Base-by-base conservation (phyloP, 2,888 invertebrate species). In the Drymonia ruficornis region DNA sequence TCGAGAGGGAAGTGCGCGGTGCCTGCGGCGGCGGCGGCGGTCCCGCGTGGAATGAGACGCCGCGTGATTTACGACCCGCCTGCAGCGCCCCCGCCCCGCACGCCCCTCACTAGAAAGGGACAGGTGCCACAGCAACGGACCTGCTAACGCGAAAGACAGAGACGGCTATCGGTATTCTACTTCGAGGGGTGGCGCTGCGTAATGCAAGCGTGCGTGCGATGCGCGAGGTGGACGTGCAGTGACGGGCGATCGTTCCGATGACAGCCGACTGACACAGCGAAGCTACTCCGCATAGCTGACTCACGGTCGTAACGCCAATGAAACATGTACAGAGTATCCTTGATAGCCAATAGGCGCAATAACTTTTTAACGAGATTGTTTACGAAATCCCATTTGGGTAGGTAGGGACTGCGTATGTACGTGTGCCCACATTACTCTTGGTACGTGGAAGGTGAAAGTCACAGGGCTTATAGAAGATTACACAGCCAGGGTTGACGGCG, bases 51-150 rank as follows among this genome's bases (percentile, higher is more conserved):
- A 93, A 92, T 93, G 93, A 93, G 91, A 89, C 81, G 84, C 88
- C 86, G 86, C 83, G 89, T 93, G 93, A 93, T 93, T 93, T 93
- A 93, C 93, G 93, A 91, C 90, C 91, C 91, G 91, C 92, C 91
- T 91, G 91, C 92, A 91, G 89, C 88, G 84, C 89, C 89, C 91
- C 84, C 86, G 80, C 86, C 90, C 91, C 89, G 84, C 87, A 76
- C 87, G 79, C 84, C 86, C 83, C 86, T 77, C 85, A 76, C 68
- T 61, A 72, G 86, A 89, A 61, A 63, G 81, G 78, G 90, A 89
- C 67, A 71, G 74, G 67, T 61, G 80, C 76, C 64, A 55, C 57
- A 50, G 55, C 61, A 55, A 63, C 60, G 50, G 50, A 55, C 49
- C 52, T 44, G 55, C 54, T 47, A 13, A 51, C 64, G 76, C 53